Percentiles rank a stretch among this genome's conserved stretches.
Conservation (phyloP, 2,113 vertebrate species). For the Sarotherodon lohbergeri region DNA sequence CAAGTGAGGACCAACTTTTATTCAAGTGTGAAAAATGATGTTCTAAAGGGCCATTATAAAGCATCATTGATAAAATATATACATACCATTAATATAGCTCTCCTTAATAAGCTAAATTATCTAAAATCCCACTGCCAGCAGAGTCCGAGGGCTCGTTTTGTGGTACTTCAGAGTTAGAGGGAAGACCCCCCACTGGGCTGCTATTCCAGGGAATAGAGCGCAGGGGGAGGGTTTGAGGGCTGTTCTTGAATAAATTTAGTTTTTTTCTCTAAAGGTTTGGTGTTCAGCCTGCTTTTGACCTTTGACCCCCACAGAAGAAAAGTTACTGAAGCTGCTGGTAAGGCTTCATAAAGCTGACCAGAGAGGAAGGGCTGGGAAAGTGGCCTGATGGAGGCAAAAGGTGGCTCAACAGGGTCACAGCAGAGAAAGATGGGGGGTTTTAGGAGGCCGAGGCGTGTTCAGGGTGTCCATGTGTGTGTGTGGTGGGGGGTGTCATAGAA, state of each 20-base stretch:
- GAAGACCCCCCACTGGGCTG: constrained; percentile 49
- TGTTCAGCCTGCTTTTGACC: constrained; percentile 63
- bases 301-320: constrained; percentile 53
- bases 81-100: neutral
- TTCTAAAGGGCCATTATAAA: neutral
- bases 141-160: neutral
- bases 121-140: neutral
- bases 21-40: neutral
- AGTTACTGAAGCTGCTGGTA: constrained; percentile 46
- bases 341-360: constrained; percentile 45
- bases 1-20: neutral
- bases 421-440: neutral
- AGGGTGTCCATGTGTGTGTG: neutral
- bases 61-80: neutral
- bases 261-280: constrained; percentile 34
- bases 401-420: constrained; percentile 39
- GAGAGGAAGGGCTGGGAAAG: constrained; percentile 67
- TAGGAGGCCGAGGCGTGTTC: neutral
- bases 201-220: neutral
- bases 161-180: constrained; percentile 17
- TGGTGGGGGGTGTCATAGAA: constrained; percentile 8
- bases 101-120: neutral
- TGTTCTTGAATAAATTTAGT: constrained; percentile 60
- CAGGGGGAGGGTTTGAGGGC: neutral
- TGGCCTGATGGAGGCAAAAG: constrained; percentile 54